Evolutionary conservation across 2,888 invertebrate genomes (phyloP).

Genomic region (Dioctria rufipes): DNA sequence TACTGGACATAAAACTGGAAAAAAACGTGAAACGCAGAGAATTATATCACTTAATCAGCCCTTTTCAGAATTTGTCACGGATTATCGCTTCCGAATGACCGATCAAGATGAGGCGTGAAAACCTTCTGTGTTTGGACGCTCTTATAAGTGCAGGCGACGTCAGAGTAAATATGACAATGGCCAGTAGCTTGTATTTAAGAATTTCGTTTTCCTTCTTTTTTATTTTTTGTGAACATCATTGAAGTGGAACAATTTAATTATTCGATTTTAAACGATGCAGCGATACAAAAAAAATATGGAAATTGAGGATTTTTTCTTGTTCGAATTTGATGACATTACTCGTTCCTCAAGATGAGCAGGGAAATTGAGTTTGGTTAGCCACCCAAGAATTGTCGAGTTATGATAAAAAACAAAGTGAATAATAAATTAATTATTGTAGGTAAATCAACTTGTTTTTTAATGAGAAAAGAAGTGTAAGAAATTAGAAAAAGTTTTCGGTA

Average conservation of each 20-base stretch:
- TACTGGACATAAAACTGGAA: slow-evolving; percentile 35
- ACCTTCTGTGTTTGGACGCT: slow-evolving; percentile 24
- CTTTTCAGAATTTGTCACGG: slow-evolving; percentile 59
- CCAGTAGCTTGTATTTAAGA: slow-evolving; percentile 33
- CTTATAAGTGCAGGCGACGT: slow-evolving; percentile 22
- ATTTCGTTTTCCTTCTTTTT: not conserved
- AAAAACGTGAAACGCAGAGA: slow-evolving; percentile 25
- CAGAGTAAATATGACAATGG: slow-evolving; percentile 44
- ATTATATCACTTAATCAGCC: slow-evolving; percentile 54
- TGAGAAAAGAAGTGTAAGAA: no score
- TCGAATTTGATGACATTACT: no score
- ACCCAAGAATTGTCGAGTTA: no score
- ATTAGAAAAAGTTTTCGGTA: no score
- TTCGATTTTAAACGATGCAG: not conserved
- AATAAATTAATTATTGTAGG: no score
- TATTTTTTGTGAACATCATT: slow-evolving; percentile 15
- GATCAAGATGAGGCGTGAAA: slow-evolving; percentile 52
- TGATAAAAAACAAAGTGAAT: no score
- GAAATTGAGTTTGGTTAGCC: no score
- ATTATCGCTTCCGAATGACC: slow-evolving; percentile 58
- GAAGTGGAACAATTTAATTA: slow-evolving; percentile 50
- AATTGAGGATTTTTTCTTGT: no score
- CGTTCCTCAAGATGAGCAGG: no score
- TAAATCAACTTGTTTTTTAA: no score
- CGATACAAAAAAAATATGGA: no score